Evolutionary conservation across 1,140 invertebrate species (phyloP), one percentile per base, ranked within the genome.

Genomic region (Sitophilus oryzae): DNA sequence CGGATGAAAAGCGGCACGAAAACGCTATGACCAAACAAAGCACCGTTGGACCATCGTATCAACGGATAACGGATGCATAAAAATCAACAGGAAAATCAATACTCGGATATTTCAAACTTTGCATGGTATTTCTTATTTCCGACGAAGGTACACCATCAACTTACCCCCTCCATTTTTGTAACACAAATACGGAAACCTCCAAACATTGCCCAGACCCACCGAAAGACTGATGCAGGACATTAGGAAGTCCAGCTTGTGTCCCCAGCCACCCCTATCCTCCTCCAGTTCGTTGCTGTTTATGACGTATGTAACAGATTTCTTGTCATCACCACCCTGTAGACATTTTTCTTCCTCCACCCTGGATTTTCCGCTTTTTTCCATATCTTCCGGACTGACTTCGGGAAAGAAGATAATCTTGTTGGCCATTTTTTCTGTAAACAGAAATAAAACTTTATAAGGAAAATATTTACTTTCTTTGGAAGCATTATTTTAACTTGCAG

Each of bases 131-230:
- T n/a, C n/a, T n/a, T n/a, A n/a, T n/a, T n/a, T n/a, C n/a, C n/a
- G n/a, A n/a, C n/a, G n/a, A n/a, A n/a, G n/a, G n/a, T n/a, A n/a
- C n/a, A n/a, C n/a, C n/a, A n/a, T n/a, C n/a, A n/a, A 45, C 3
- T 45, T 64, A 71, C 69, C 69, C 60, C 69, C 87, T 35, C 87
- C 86, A 68, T 89, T 88, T 64, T 86, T 85, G 73, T 88, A 89
- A 66, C 85, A 88, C 3, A 89, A 77, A 71, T 89, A 91, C 0
- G 89, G 89, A 73, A 93, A 92, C 37, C 90, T 74, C 89, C 89
- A 92, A 0, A 93, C 85, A 65, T 92, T 93, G 42, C 89, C 89
- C 5, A 88, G 71, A 1, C 84, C 85, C 3, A 88, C 83, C 8
- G 84, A 84, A n/a, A 85, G 79, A 50, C 82, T 82, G 46, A 86